phyloP scores from a whole-genome alignment of 1,140 invertebrate genomes.

The Bicyclus anynana region DNA sequence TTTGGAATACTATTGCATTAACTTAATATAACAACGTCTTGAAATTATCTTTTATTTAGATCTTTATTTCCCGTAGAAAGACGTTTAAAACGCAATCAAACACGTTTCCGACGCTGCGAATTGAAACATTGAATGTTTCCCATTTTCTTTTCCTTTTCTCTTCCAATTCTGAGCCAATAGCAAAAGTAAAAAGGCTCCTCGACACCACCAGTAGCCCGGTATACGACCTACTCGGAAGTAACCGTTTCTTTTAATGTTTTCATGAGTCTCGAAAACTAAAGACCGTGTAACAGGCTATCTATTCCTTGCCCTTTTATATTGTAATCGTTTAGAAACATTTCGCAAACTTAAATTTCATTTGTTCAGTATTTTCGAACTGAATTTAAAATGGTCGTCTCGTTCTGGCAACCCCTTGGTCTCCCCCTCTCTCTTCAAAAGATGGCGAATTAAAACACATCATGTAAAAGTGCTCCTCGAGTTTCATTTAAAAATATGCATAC shows the following conservation, averaged over 20 bases:
- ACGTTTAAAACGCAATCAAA: conserved; percentile 53
- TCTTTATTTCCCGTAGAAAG: conserved; percentile 34
- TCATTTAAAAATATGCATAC: too few relatives aligned
- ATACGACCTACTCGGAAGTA: conserved; percentile 51
- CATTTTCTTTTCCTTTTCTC: conserved; percentile 63
- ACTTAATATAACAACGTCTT: too few relatives aligned
- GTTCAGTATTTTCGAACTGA: too few relatives aligned
- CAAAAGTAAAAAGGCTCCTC: conserved; percentile 58
- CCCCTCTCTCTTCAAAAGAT: too few relatives aligned
- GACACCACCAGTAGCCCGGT: conserved; percentile 60
- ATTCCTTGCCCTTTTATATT: conserved; percentile 53
- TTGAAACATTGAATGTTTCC: conserved; percentile 69
- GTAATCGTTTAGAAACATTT: neutral
- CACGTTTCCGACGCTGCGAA: conserved; percentile 44
- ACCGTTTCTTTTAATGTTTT: conserved; percentile 70
- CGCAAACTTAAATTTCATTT: too few relatives aligned
- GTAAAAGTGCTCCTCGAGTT: too few relatives aligned
- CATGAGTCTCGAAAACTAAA: conserved; percentile 68
- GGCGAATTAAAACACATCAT: too few relatives aligned
- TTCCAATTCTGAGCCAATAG: conserved; percentile 62
- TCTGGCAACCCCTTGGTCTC: too few relatives aligned
- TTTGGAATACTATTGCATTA: too few relatives aligned
- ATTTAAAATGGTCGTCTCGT: too few relatives aligned
- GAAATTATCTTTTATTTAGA: conserved; percentile 42
- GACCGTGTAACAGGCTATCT: conserved; percentile 69